Evolutionary conservation across 1,140 invertebrate species (phyloP), one percentile per base, ranked within the genome.

Genomic region (Armadillidium nasatum): DNA sequence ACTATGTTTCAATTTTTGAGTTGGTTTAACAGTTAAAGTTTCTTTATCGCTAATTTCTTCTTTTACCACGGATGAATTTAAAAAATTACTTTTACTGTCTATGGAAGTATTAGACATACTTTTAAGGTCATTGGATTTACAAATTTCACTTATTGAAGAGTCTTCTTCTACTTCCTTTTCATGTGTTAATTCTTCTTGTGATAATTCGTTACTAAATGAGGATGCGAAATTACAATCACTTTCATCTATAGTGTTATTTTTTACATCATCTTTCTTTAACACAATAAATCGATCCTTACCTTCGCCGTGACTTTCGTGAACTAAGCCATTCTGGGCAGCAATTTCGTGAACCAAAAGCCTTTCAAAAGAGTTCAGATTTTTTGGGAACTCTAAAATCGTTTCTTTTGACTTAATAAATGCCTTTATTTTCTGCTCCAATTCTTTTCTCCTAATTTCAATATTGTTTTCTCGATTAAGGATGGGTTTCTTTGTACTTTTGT

Each of bases 311-410:
- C 81, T 82, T n/a, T 71, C 72, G 54, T 82, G 81, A 0, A 71
- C 22, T 1, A 82, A 71, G 33, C 54, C 70, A 60, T 54, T 33
- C 22, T 72, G 60, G 19, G 82, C 73, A 15, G 80, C 78, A 19
- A 79, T 73, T 75, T 81, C 78, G 46, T 82, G 81, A 44, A 82
- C 69, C 54, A 81, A 45, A 19, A 75, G 70, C 13, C 82, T 73
- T 23, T 82, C 80, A 71, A 71, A 80, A 10, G 82, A 79, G 44
- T 80, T 82, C 50, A 82, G 22, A n/a, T 79, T 69, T n/a, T 75
- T 44, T 15, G 79, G 54, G 46, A 81, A 80, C 19, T 60, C 50
- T 3, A 60, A 19, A 19, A 13, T 15, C 1, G 19, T 60, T 60
- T 60, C 7, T 7, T 60, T 19, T 4, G 11, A 15, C 1, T 60